phyloP scores from a whole-genome alignment of 2,797 vertebrate species.

The Liasis olivaceus region DNA sequence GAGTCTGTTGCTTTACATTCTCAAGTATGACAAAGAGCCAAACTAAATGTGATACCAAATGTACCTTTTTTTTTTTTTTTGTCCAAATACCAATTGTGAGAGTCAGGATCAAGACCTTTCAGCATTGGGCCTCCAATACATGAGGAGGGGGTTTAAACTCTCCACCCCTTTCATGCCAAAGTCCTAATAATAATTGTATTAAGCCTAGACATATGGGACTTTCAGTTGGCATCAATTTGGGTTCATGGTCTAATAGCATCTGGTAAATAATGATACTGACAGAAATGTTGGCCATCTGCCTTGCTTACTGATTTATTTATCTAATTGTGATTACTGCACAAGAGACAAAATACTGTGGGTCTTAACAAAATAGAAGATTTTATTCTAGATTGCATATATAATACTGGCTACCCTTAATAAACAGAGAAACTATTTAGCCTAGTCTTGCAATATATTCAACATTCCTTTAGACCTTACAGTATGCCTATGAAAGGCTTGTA shows the following conservation, averaged over 20 bases:
- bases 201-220: background rate
- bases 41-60: background rate
- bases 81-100: background rate
- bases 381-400: background rate
- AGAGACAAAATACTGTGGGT: background rate
- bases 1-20: background rate
- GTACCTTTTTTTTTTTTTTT: background rate
- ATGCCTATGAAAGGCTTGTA: background rate
- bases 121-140: background rate
- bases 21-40: background rate
- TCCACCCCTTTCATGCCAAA: background rate
- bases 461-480: background rate
- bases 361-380: background rate
- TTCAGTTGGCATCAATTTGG: background rate
- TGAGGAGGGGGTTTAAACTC: background rate
- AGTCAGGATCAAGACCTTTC: background rate
- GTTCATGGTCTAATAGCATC: background rate
- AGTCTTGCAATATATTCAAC: background rate
- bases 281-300: background rate
- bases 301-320: background rate
- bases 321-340: background rate
- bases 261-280: background rate
- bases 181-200: background rate
- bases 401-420: background rate
- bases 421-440: background rate